A percentile compares a stretch with the other conserved stretches of the same genome.
Evolutionary conservation across 2,797 vertebrate genomes (phyloP).

Genomic region (Cuculus canorus): DNA sequence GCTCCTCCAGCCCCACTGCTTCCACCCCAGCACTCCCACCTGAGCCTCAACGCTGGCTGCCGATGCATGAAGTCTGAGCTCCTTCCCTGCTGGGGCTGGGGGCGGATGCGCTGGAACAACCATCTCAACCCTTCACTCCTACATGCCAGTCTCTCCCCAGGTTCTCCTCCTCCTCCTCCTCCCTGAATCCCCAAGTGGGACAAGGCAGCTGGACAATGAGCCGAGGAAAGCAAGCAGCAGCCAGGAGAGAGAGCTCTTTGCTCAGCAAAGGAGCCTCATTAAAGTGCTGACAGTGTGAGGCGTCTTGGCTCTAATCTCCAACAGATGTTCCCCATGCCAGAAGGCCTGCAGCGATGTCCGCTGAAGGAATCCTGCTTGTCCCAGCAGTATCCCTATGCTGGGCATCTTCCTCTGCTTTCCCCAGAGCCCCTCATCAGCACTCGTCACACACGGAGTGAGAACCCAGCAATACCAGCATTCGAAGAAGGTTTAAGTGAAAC

Average conservation of each 20-base stretch:
- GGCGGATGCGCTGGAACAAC: neutral
- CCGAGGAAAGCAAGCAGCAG: conserved; percentile 2
- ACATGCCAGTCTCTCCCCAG: neutral
- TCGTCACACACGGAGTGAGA: accelerated
- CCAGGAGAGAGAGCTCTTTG: conserved; percentile 64
- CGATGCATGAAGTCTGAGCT: neutral
- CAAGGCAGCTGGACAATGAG: neutral
- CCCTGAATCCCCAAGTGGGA: neutral
- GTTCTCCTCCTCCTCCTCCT: neutral
- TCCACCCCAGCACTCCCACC: neutral
- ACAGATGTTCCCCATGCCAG: neutral
- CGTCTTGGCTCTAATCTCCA: neutral
- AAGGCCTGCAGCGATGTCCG: neutral
- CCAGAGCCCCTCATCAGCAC: neutral
- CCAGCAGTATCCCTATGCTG: neutral
- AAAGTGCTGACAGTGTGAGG: neutral
- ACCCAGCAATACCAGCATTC: neutral
- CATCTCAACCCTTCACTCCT: neutral
- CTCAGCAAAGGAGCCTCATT: conserved; percentile 22
- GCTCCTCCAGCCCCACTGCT: neutral
- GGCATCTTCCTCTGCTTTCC: neutral
- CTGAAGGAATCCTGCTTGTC: neutral
- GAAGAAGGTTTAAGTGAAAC: neutral
- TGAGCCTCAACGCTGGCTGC: neutral
- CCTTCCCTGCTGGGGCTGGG: neutral